A percentile compares a stretch with the other conserved stretches of the same genome.
phyloP scores from a whole-genome alignment of 1,140 invertebrate genomes.

The Archegozetes longisetosus region DNA sequence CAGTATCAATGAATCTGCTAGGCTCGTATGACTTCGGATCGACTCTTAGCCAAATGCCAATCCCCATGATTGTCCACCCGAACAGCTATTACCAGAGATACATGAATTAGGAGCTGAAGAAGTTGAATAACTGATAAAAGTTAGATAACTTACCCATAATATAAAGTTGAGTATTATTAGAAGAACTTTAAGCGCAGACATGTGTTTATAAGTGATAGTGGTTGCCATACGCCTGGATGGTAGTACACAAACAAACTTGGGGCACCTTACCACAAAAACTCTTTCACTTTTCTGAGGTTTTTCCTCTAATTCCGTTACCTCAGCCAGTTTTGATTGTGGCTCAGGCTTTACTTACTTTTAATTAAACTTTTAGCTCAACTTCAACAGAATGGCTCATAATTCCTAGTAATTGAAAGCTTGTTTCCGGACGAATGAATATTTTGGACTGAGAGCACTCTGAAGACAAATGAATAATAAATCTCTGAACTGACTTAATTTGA shows the following conservation, averaged over 20 bases:
- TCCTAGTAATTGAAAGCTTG: no score
- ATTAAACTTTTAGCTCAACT: no score
- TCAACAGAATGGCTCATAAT: no score
- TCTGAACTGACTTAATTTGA: no score
- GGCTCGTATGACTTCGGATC: slow-evolving; percentile 20
- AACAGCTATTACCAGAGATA: slow-evolving; percentile 12
- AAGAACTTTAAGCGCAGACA: neutral
- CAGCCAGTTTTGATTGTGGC: neutral
- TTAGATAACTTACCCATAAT: neutral
- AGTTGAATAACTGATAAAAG: no score
- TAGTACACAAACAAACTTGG: neutral
- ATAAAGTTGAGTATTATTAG: neutral
- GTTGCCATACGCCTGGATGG: neutral
- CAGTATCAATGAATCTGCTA: slow-evolving; percentile 13
- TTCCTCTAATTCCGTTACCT: neutral
- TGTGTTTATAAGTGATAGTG: neutral
- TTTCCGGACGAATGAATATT: no score
- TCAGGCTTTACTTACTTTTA: neutral
- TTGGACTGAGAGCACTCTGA: no score
- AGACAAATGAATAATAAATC: no score
- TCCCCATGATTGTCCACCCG: slow-evolving; percentile 15
- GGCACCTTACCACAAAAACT: neutral
- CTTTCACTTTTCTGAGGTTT: neutral
- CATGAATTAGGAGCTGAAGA: no score
- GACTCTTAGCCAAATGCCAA: slow-evolving; percentile 17